A percentile compares a stretch with the other conserved stretches of the same genome.
These are phyloP conservation scores for Stomatorhinus walkeri DNA, from an alignment of 2,797 vertebrate genomes.

Conservation along the genomic window DNA sequence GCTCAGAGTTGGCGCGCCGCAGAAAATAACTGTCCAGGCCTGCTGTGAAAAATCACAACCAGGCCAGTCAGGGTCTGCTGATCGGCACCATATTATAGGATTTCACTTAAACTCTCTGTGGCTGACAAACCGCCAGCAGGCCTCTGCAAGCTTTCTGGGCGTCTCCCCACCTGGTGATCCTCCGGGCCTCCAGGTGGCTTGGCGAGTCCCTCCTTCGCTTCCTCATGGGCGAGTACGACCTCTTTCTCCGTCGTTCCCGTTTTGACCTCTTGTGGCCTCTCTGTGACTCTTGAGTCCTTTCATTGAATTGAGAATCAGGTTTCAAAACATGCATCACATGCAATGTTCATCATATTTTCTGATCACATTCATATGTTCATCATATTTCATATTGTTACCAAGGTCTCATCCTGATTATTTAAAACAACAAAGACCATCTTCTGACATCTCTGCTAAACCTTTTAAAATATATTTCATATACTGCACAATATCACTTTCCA, in stretches of 20 bases:
- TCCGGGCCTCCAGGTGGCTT: conserved; percentile 90
- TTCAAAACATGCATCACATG: neutral
- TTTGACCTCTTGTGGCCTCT: conserved; percentile 58
- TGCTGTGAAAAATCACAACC: neutral
- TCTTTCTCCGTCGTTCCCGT: conserved; percentile 56
- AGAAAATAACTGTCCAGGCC: neutral
- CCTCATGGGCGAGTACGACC: conserved; percentile 84
- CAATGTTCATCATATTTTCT: neutral
- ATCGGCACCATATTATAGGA: neutral
- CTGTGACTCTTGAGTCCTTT: conserved; percentile 51
- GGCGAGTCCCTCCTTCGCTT: conserved; percentile 94
- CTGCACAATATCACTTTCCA: neutral
- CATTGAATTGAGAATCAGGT: neutral
- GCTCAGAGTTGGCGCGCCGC: neutral
- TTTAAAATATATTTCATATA: neutral
- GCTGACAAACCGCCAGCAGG: neutral
- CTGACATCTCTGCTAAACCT: neutral
- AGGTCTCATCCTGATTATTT: neutral
- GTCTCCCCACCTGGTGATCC: conserved; percentile 81
- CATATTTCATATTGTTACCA: neutral
- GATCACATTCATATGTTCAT: neutral
- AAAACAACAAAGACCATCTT: neutral
- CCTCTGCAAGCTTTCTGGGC: neutral
- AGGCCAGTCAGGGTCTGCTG: neutral
- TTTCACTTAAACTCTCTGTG: neutral